Base-by-base conservation (phyloP, 2,113 vertebrate species). In the Pteropus alecto region DNA sequence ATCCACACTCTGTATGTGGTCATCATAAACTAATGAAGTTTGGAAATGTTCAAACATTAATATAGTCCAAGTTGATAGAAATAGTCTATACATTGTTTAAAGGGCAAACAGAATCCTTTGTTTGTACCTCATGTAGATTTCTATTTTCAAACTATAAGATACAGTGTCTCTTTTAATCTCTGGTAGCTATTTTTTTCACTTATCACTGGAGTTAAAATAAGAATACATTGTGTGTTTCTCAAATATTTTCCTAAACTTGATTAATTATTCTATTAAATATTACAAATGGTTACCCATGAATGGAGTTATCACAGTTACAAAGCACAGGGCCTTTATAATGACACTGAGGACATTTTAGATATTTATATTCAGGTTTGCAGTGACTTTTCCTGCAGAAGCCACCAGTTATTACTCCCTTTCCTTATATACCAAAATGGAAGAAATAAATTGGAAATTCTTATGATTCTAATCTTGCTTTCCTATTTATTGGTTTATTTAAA, bases 151-250 rank as follows among this genome's bases (percentile, higher is more conserved):
- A 15, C 43, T 10, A 12, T 56, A 88, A 95, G 43, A 58, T 46
- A 83, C 1, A 58, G 74, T 54, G 70, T 85, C 48, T 70, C 13
- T 81, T 95, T 85, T 68, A 26, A 38, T 51, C 12, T 90, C 33
- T 86, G n/a, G 33, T 46, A 46, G 0, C 5, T 30, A 33, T 15
- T 33, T 24, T 76, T 67, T 73, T n/a, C 38, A 87, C 43, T 90
- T 87, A 41, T 81, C 56, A 82, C 22, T 61, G 41, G 33, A 21
- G 81, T 46, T 93, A 84, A 88, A 92, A 35, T 68, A 88, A 73
- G 30, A 94, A 77, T 30, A 61, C 6, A 82, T 6, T 11, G 4
- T 74, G 61, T 79, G n/a, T 7, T 61, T 82, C 19, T 82, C n/a
- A 92, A 10, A 33, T 28, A 84, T 71, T 91, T 48, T 77, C 61